Evolutionary conservation across 2,888 invertebrate species (phyloP).

Genomic region (Dendrolimus pini): DNA sequence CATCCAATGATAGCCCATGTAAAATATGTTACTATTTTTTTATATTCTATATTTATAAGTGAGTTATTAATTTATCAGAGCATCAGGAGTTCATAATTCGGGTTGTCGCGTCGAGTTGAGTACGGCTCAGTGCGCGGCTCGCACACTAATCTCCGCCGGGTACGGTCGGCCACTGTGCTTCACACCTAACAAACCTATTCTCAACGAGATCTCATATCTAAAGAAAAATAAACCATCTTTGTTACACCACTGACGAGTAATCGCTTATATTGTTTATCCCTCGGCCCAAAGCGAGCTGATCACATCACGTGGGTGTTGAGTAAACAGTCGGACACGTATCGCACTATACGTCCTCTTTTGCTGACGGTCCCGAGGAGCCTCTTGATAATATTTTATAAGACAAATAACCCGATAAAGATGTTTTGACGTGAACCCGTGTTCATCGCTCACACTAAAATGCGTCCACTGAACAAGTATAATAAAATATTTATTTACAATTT

Average conservation of each 20-base stretch:
- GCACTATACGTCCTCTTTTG: constrained; percentile 69
- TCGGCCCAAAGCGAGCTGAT: constrained; percentile 63
- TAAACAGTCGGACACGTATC: constrained; percentile 69
- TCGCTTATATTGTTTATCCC: constrained; percentile 73
- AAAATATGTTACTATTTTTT: not conserved
- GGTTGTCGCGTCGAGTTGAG: constrained; percentile 61
- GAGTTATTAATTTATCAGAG: constrained; percentile 69
- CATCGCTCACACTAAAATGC: constrained; percentile 76
- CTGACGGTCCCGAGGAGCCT: constrained; percentile 72
- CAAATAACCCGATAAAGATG: constrained; percentile 77
- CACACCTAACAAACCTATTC: constrained; percentile 51
- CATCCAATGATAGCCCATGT: no score
- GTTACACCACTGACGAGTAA: constrained; percentile 67
- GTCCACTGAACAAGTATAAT: constrained; percentile 70
- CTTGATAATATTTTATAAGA: constrained; percentile 77
- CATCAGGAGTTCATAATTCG: constrained; percentile 63
- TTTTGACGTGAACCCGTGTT: constrained; percentile 76
- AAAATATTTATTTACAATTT: constrained; percentile 72
- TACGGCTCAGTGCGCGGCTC: constrained; percentile 50
- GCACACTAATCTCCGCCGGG: constrained; percentile 50
- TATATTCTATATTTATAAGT: constrained; percentile 21
- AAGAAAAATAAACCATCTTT: constrained; percentile 69
- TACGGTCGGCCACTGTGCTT: constrained; percentile 53
- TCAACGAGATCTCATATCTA: constrained; percentile 54
- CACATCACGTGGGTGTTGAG: constrained; percentile 69